Conservation (phyloP, 1,140 invertebrate species). For the Drosophila lowei region DNA sequence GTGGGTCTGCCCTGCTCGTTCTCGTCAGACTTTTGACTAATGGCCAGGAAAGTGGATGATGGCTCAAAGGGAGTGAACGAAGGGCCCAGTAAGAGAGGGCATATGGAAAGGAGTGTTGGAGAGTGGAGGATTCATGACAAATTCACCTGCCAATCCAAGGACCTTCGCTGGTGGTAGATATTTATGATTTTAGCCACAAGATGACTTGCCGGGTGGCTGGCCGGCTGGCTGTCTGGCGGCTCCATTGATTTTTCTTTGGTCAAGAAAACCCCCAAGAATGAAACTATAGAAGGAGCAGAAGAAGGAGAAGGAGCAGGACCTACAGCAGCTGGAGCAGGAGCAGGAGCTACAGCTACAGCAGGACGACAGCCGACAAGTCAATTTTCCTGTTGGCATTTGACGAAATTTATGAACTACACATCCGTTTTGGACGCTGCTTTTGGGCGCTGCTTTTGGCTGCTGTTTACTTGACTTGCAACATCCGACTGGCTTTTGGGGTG, state of each 20-base stretch:
- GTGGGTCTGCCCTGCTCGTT: constrained; percentile 33
- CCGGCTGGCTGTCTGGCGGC: no score
- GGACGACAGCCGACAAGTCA: constrained; percentile 64
- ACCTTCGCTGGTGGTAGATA: constrained; percentile 35
- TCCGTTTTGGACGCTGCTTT: constrained; percentile 60
- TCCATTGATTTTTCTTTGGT: constrained; percentile 36
- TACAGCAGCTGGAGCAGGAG: no score
- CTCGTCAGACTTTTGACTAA: constrained; percentile 74
- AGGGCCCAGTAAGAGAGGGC: background rate
- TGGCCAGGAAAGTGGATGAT: constrained; percentile 45
- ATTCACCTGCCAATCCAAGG: constrained; percentile 67
- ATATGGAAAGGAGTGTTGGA: background rate
- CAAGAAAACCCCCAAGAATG: background rate
- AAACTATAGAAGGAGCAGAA: no score
- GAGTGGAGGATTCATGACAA: constrained; percentile 45
- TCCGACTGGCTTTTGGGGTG: constrained; percentile 41
- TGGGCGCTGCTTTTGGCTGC: background rate
- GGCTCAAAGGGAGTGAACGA: no score
- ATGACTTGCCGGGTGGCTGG: constrained; percentile 33
- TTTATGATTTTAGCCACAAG: constrained; percentile 71
- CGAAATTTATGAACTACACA: constrained; percentile 82
- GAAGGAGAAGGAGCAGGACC: no score
- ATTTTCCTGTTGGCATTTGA: constrained; percentile 77
- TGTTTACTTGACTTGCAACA: constrained; percentile 66
- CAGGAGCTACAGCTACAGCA: no score